Evolutionary conservation across 2,888 invertebrate genomes (phyloP).

Genomic region (Plemyria rubiginata): DNA sequence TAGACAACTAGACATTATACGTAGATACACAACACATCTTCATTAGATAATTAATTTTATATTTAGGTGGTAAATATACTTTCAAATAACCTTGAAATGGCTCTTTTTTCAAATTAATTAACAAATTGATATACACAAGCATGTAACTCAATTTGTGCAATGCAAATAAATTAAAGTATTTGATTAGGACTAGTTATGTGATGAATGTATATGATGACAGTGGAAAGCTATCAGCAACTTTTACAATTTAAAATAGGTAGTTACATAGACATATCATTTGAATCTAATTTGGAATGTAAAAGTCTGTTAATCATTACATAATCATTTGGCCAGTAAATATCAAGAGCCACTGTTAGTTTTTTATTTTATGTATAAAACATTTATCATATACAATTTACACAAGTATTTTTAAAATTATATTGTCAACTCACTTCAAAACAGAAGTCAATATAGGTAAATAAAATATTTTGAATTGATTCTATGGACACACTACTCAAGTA

Average conservation of each 20-base stretch:
- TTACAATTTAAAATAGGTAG: background rate
- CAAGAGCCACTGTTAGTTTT: constrained; percentile 18
- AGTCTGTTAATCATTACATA: constrained; percentile 16
- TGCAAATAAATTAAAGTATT: background rate
- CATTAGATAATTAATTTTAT: too few relatives aligned
- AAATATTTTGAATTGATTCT: constrained; percentile 23
- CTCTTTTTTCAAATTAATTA: background rate
- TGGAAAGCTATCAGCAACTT: background rate
- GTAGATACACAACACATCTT: background rate
- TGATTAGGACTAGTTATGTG: background rate
- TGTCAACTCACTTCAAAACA: constrained; percentile 51
- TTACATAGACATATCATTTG: background rate
- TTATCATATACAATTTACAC: constrained; percentile 34
- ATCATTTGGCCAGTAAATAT: constrained; percentile 17
- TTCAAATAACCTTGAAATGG: background rate
- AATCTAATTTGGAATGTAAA: constrained; percentile 26
- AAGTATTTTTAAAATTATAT: constrained; percentile 44
- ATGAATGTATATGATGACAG: background rate
- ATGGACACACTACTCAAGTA: constrained; percentile 9
- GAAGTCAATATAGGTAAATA: constrained; percentile 33
- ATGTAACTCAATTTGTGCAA: too few relatives aligned
- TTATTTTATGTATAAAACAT: constrained; percentile 20
- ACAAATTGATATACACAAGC: too few relatives aligned
- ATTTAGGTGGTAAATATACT: too few relatives aligned
- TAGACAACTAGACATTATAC: constrained; percentile 16